These are phyloP conservation scores for Neuroscelio doddi DNA, from an alignment of 2,888 invertebrate genomes.

Conservation along the genomic window DNA sequence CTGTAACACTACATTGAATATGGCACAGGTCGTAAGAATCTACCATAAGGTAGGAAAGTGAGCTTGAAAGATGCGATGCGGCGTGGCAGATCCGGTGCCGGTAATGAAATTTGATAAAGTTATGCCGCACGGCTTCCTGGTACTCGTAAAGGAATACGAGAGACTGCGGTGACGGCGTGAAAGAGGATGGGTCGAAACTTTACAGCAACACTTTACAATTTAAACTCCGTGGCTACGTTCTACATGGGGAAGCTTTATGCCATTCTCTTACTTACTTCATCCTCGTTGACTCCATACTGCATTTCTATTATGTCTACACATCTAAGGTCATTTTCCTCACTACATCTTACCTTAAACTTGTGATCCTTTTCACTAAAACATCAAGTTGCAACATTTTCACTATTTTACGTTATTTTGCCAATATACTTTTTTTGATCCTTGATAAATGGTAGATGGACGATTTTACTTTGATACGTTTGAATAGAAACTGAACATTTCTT, in stretches of 20 bases:
- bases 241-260: too few relatives aligned
- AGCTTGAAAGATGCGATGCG: slow-evolving; percentile 39
- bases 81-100: slow-evolving; percentile 32
- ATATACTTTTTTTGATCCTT: too few relatives aligned
- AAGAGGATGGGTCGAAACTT: slow-evolving; percentile 44
- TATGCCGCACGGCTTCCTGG: slow-evolving; percentile 53
- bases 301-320: slow-evolving; percentile 36
- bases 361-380: too few relatives aligned
- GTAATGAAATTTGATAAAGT: slow-evolving; percentile 66
- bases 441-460: neutral
- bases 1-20: slow-evolving; percentile 18
- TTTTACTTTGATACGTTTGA: too few relatives aligned
- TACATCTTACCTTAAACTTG: too few relatives aligned
- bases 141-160: slow-evolving; percentile 50
- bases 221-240: slow-evolving; percentile 45
- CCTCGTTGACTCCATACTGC: slow-evolving; percentile 36
- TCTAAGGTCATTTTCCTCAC: slow-evolving; percentile 18
- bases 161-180: slow-evolving; percentile 34
- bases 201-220: slow-evolving; percentile 53
- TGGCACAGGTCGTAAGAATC: slow-evolving; percentile 38
- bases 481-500: too few relatives aligned
- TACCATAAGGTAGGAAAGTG: slow-evolving; percentile 45
- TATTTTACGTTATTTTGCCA: too few relatives aligned
- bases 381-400: too few relatives aligned
- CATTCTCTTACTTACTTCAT: slow-evolving; percentile 37